Base-by-base conservation (phyloP, 2,113 vertebrate species). In the Candoia aspera region DNA sequence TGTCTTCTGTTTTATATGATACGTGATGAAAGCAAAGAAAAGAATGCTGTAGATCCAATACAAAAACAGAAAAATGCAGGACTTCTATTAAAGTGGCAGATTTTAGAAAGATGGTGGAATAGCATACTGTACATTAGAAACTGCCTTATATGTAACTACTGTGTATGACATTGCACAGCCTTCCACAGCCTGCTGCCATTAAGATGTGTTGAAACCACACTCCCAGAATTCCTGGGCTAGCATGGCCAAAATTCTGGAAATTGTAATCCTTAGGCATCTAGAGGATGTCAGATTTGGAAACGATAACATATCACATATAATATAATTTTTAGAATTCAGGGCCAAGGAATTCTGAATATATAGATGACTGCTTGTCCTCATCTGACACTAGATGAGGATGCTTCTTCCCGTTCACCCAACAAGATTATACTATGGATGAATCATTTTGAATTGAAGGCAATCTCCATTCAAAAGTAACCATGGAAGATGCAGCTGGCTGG, bases 1-100 rank as follows among this genome's bases (percentile, higher is more conserved):
- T 93, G 88, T 88, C 93, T 91, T 21, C 33, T 96, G n/a, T 94
- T 92, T 93, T 87, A 68, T 87, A 24, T 26, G n/a, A 3, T 3
- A 3, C 64, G 13, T 2, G 64, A 24, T 53, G 93, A 17, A 29
- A 46, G 90, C 92, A 91, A 68, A 17, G 87, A n/a, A 93, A 87
- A 57, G 64, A 23, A 29, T 8, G 17, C 4, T 13, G 53, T 93
- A 86, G 54, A 0, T 93, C 90, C 92, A 93, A 2, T 33, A 91
- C 57, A 86, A 92, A 93, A 1, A 33, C 1, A 90, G 62, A 73
- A 49, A 55, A 37, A 73, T 83, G 53, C 11, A 57, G 29, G n/a
- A 29, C 53, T 90, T 46, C 13, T 24, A 3, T 53, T 53, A 24
- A 23, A 58, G 10, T 6, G 21, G 59, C 57, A 46, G 1, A 0